phyloP scores from a whole-genome alignment of 1,140 invertebrate species.

The Saccostrea glomerata region DNA sequence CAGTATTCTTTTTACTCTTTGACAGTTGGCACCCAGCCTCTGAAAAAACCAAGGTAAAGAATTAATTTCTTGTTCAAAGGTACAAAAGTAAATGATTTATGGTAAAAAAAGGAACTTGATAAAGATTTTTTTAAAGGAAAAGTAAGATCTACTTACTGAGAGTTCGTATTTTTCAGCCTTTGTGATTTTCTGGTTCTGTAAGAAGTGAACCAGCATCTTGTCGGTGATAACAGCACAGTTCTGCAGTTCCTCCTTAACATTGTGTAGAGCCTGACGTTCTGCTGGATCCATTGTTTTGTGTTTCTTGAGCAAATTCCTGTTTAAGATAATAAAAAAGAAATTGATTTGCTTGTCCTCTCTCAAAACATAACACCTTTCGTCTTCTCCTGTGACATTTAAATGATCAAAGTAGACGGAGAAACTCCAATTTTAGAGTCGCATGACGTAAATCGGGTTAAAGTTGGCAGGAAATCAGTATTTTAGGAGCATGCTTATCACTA shows the following conservation, averaged over 20 bases:
- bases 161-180: constrained; percentile 44
- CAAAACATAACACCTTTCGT: neutral
- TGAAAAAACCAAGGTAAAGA: neutral
- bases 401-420: neutral
- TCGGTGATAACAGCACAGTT: neutral
- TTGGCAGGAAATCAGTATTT: neutral
- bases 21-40: neutral
- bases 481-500: constrained; percentile 9
- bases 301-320: neutral
- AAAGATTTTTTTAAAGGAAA: no score
- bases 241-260: constrained; percentile 11
- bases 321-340: neutral
- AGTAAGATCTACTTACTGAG: neutral
- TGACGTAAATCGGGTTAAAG: neutral
- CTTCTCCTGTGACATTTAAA: constrained; percentile 12
- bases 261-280: constrained; percentile 29
- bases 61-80: neutral
- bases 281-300: constrained; percentile 17
- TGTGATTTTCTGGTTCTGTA: constrained; percentile 42
- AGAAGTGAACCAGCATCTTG: neutral
- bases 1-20: constrained; percentile 23
- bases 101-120: neutral
- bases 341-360: neutral
- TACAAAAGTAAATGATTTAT: neutral
- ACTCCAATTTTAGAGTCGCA: neutral